Evolutionary conservation across 2,113 vertebrate genomes (phyloP).

Genomic region (Pterocles orientalis): DNA sequence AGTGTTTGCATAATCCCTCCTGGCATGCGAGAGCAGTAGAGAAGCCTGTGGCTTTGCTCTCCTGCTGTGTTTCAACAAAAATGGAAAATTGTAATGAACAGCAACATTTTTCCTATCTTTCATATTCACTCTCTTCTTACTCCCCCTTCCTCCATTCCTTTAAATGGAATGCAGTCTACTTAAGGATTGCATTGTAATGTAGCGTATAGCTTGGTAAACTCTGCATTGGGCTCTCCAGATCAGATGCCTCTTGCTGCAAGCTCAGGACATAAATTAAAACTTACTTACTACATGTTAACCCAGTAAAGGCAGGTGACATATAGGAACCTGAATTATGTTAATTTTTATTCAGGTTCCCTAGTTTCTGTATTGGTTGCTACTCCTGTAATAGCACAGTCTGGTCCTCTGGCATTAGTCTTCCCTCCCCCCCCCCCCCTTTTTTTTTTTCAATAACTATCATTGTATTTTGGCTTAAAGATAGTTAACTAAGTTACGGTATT

Average conservation of each 20-base stretch:
- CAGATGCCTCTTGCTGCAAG: background rate
- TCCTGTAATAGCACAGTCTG: background rate
- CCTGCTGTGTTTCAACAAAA: constrained; percentile 77
- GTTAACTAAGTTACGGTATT: constrained; percentile 74
- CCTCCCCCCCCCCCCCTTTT: background rate
- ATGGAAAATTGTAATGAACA: constrained; percentile 74
- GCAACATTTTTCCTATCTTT: constrained; percentile 70
- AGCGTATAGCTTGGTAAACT: background rate
- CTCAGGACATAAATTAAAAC: constrained; percentile 13
- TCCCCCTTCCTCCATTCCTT: constrained; percentile 8
- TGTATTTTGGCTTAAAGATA: constrained; percentile 74
- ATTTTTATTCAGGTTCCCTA: background rate
- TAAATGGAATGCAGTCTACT: constrained; percentile 14
- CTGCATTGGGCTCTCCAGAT: background rate
- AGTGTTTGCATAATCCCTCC: constrained; percentile 74
- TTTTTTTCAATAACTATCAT: constrained; percentile 34
- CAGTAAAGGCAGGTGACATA: background rate
- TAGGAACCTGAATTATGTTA: background rate
- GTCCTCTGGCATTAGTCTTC: background rate
- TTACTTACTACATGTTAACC: background rate
- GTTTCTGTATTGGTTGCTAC: constrained; percentile 21
- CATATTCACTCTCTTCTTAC: constrained; percentile 35
- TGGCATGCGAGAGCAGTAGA: constrained; percentile 61
- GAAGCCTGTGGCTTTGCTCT: constrained; percentile 73
- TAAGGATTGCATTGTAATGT: background rate